Conservation (phyloP, 2,888 invertebrate genomes). For the Thymelicus sylvestris region DNA sequence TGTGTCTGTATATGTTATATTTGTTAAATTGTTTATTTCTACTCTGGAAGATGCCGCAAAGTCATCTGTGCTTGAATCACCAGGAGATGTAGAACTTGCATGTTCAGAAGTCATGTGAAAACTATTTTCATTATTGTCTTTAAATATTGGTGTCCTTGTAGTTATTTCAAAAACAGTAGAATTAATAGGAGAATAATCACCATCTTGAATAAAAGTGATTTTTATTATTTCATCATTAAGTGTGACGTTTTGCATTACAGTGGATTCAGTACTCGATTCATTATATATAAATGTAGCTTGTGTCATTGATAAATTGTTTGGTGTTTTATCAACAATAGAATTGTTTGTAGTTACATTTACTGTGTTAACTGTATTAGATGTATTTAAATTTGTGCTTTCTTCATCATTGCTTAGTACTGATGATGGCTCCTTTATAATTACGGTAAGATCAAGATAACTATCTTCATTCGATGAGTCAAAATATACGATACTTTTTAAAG, state of each 20-base stretch:
- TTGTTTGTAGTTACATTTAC: background rate
- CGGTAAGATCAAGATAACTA: conserved; percentile 66
- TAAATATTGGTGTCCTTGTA: conserved; percentile 59
- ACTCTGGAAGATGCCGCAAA: background rate
- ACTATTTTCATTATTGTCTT: conserved; percentile 43
- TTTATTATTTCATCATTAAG: conserved; percentile 46
- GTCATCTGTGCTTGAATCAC: background rate
- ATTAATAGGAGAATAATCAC: conserved; percentile 48
- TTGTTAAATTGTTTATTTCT: background rate
- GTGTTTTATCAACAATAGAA: background rate
- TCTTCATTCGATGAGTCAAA: conserved; percentile 53
- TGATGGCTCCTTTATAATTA: conserved; percentile 69
- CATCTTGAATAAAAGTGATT: conserved; percentile 51
- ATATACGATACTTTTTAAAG: conserved; percentile 37
- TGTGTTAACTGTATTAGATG: background rate
- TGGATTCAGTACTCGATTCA: conserved; percentile 23
- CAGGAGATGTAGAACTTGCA: background rate
- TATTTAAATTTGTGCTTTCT: conserved; percentile 19
- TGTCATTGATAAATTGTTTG: conserved; percentile 23
- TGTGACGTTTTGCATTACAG: conserved; percentile 37
- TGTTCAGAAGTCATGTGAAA: background rate
- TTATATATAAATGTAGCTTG: conserved; percentile 34
- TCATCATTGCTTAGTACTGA: conserved; percentile 46
- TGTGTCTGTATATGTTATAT: background rate
- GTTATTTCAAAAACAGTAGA: conserved; percentile 61